A percentile compares a stretch with the other conserved stretches of the same genome.
Evolutionary conservation across 1,140 invertebrate genomes (phyloP).

Genomic region (Panagrolaimus sp.): DNA sequence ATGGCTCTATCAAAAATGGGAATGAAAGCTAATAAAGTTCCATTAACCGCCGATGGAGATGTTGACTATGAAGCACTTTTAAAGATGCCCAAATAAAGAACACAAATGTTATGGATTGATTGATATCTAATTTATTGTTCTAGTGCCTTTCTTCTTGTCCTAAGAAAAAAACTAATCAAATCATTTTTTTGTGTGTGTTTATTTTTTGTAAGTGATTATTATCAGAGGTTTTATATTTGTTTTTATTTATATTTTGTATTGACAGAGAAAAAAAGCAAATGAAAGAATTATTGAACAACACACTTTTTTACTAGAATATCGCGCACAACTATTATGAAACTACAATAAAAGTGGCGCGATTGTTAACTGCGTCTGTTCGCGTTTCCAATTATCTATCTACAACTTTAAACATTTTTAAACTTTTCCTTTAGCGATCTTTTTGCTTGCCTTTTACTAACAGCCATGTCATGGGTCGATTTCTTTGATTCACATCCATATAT

Average conservation of each 20-base stretch:
- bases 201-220: neutral
- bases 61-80: slow-evolving; percentile 54
- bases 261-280: neutral
- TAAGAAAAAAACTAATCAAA: slow-evolving; percentile 9
- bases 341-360: neutral
- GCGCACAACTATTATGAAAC: neutral
- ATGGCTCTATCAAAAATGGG: slow-evolving; percentile 52
- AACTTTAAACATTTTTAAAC: neutral
- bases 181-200: neutral
- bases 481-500: neutral
- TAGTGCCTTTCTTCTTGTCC: neutral
- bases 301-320: too few relatives aligned
- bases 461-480: neutral
- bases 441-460: too few relatives aligned
- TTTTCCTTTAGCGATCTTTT: neutral
- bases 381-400: neutral
- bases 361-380: neutral
- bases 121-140: neutral
- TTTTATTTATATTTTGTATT: neutral
- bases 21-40: slow-evolving; percentile 29
- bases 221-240: neutral
- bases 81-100: slow-evolving; percentile 63
- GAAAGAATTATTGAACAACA: neutral
- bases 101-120: slow-evolving; percentile 54
- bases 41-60: slow-evolving; percentile 49